phyloP scores from a whole-genome alignment of 2,113 vertebrate genomes.

The Tetraodon nigroviridis region DNA sequence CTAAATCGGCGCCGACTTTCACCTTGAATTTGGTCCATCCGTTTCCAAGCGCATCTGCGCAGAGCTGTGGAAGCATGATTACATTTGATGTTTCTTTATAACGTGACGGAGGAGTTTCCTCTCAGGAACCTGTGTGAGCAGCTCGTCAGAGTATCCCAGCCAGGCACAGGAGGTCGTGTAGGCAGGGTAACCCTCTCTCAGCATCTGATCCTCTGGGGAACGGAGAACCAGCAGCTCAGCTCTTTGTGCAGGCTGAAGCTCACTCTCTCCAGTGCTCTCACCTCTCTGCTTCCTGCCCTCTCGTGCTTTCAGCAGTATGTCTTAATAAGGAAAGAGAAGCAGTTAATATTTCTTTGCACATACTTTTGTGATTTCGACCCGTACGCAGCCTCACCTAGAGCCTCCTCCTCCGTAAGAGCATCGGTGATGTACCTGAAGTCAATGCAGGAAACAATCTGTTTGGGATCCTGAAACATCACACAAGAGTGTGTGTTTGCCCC shows the following conservation, averaged over 20 bases:
- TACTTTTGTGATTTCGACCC: background rate
- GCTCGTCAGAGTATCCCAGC: constrained; percentile 77
- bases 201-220: constrained; percentile 74
- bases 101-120: background rate
- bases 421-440: constrained; percentile 83
- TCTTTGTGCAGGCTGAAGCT: constrained; percentile 21
- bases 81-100: background rate
- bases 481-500: background rate
- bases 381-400: constrained; percentile 65
- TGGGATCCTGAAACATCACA: constrained; percentile 64
- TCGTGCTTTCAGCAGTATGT: constrained; percentile 72
- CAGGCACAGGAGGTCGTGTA: constrained; percentile 79
- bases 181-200: constrained; percentile 72
- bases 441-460: constrained; percentile 74
- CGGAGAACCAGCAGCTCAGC: constrained; percentile 12
- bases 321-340: constrained; percentile 50
- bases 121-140: constrained; percentile 68
- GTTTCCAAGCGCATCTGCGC: constrained; percentile 57
- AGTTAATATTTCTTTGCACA: constrained; percentile 1
- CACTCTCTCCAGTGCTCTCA: constrained; percentile 40
- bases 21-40: constrained; percentile 79
- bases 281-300: constrained; percentile 72
- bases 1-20: constrained; percentile 77
- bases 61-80: constrained; percentile 53
- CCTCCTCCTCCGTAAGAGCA: constrained; percentile 75